These are phyloP conservation scores for Mesembrinibis cayennensis DNA, from an alignment of 2,113 vertebrate species.

Conservation along the genomic window DNA sequence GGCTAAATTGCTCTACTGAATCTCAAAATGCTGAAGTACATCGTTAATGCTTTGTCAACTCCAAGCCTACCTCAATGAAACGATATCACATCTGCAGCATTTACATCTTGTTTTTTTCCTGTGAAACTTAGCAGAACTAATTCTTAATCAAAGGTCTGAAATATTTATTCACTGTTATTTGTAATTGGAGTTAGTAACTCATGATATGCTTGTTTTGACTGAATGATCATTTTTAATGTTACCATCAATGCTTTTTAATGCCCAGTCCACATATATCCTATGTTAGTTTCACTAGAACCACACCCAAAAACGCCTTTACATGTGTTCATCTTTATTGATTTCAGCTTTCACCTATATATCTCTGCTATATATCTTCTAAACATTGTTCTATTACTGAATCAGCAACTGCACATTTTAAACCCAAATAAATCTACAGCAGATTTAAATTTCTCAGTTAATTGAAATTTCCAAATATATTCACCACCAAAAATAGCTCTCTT, in stretches of 20 bases:
- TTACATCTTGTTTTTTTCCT: not conserved
- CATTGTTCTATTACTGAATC: not conserved
- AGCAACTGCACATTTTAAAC: not conserved
- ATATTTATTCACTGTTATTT: not conserved
- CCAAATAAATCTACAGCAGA: not conserved
- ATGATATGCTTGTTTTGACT: not conserved
- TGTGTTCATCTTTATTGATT: not conserved
- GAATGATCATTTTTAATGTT: not conserved
- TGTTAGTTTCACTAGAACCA: not conserved
- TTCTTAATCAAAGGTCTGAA: not conserved
- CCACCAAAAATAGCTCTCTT: not conserved
- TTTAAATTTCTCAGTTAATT: not conserved
- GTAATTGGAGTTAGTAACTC: not conserved
- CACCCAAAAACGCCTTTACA: not conserved
- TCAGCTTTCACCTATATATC: not conserved
- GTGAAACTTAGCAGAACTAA: not conserved
- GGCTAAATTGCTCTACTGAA: not conserved
- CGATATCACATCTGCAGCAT: not conserved
- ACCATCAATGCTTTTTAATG: not conserved
- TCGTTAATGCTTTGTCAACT: not conserved
- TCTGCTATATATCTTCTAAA: not conserved
- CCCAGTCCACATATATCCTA: not conserved
- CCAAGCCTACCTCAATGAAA: not conserved
- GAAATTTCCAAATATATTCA: not conserved
- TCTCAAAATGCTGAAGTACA: not conserved